Evolutionary conservation across 2,888 invertebrate species (phyloP), one percentile per base, ranked within the genome.

Genomic region (Lacanobia wlatinum): DNA sequence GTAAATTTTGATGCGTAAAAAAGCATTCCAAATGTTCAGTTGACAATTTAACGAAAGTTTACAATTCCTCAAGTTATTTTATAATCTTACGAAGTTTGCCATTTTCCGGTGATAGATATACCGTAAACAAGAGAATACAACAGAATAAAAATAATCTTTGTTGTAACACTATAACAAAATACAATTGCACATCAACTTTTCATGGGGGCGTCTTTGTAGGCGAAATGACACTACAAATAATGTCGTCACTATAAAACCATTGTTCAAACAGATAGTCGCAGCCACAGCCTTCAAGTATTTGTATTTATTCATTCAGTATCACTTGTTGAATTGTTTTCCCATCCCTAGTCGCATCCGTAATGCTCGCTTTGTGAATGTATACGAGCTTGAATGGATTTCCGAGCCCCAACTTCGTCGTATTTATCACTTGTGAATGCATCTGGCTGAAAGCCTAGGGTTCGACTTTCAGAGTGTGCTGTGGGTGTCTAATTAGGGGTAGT

Each of bases 341-440:
- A 63, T 73, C 69, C 23, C 73, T 82, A 74, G 61, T 43, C 48
- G 61, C 59, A 60, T 76, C 71, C 72, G 72, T 74, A 71, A 74
- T 82, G 69, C 43, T 64, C 69, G 78, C 78, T 85, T 77, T 82
- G 78, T 63, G 75, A 64, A 77, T 70, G 69, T 56, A 75, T 64
- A 58, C 64, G n/a, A 64, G 73, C 60, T 38, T 63, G 58, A 82
- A 84, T 84, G 75, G 78, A 82, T 82, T 78, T 84, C 78, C 73
- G 67, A 72, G 77, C 38, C 64, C 67, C 76, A 78, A 73, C 73
- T 85, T 63, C 48, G 70, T 50, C 40, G 56, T 74, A 73, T 52
- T 70, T 69, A 74, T 53, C 72, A 76, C 43, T 73, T 52, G 40
- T 60, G 68, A 73, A 73, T 76, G 65, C 40, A 60, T 28, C 38